phyloP scores from a whole-genome alignment of 2,888 invertebrate genomes.

The Linnaemya vulpina region DNA sequence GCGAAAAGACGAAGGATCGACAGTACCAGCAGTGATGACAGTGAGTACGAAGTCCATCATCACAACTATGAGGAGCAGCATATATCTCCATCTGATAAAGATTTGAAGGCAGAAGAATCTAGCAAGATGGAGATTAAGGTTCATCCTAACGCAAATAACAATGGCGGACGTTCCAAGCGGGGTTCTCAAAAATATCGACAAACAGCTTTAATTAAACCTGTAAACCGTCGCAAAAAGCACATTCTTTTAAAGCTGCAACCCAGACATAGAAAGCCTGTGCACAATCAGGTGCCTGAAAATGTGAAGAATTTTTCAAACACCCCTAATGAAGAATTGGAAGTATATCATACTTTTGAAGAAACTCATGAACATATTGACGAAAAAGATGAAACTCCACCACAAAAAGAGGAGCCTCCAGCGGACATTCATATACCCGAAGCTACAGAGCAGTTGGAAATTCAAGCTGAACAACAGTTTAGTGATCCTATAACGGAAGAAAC shows the following conservation, averaged over 20 bases:
- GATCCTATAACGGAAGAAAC: slow-evolving; percentile 70
- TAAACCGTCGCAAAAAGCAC: slow-evolving; percentile 74
- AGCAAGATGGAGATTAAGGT: slow-evolving; percentile 64
- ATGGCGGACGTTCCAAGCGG: slow-evolving; percentile 75
- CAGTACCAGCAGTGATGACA: slow-evolving; percentile 54
- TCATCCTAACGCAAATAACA: slow-evolving; percentile 65
- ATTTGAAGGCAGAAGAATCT: slow-evolving; percentile 70
- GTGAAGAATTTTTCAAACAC: slow-evolving; percentile 18
- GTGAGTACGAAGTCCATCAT: slow-evolving; percentile 72
- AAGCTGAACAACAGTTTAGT: slow-evolving; percentile 68
- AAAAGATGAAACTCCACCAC: slow-evolving; percentile 49
- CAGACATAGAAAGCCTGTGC: slow-evolving; percentile 71
- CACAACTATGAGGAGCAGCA: slow-evolving; percentile 73
- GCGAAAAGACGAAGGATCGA: slow-evolving; percentile 63
- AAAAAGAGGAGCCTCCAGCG: slow-evolving; percentile 27
- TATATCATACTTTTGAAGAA: slow-evolving; percentile 79
- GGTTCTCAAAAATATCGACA: slow-evolving; percentile 76
- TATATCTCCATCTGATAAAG: slow-evolving; percentile 46
- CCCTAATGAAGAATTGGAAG: slow-evolving; percentile 73
- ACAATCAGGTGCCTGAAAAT: slow-evolving; percentile 49
- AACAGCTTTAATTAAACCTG: slow-evolving; percentile 74
- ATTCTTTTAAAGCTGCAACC: slow-evolving; percentile 67
- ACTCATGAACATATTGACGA: slow-evolving; percentile 80
- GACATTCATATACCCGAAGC: slow-evolving; percentile 69
- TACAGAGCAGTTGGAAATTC: slow-evolving; percentile 74